phyloP scores from a whole-genome alignment of 1,140 invertebrate species.

The Cherax quadricarinatus region DNA sequence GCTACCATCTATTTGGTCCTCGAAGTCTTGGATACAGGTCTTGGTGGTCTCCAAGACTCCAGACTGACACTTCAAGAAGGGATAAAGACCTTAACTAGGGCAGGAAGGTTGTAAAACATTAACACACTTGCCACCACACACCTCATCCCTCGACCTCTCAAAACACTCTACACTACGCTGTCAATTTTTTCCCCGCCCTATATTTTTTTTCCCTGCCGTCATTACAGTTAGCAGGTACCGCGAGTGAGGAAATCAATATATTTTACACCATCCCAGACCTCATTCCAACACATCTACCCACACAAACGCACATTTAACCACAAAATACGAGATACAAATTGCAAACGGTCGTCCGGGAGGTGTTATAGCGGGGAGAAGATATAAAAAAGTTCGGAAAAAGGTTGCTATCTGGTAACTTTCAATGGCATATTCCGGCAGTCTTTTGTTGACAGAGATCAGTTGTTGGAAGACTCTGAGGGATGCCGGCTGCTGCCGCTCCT shows the following conservation, averaged over 20 bases:
- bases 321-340: no score
- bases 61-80: not conserved
- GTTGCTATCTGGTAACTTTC: conserved; percentile 32
- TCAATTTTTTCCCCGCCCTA: not conserved
- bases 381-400: not conserved
- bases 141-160: conserved; percentile 11
- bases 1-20: no score
- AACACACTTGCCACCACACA: not conserved
- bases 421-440: conserved; percentile 31
- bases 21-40: no score
- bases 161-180: conserved; percentile 12
- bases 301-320: no score
- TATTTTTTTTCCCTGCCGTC: conserved; percentile 10
- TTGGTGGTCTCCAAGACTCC: no score
- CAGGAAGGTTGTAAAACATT: not conserved
- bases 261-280: no score
- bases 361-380: no score
- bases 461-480: conserved; percentile 14
- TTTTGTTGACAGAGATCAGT: conserved; percentile 43
- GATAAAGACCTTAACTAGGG: not conserved
- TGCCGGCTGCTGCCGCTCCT: not conserved
- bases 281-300: no score
- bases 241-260: not conserved
- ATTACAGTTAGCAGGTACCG: conserved; percentile 29
- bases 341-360: no score